Conservation (phyloP, 53 echinoderm and acorn worm genomes). For the Echinarachnius parma region DNA sequence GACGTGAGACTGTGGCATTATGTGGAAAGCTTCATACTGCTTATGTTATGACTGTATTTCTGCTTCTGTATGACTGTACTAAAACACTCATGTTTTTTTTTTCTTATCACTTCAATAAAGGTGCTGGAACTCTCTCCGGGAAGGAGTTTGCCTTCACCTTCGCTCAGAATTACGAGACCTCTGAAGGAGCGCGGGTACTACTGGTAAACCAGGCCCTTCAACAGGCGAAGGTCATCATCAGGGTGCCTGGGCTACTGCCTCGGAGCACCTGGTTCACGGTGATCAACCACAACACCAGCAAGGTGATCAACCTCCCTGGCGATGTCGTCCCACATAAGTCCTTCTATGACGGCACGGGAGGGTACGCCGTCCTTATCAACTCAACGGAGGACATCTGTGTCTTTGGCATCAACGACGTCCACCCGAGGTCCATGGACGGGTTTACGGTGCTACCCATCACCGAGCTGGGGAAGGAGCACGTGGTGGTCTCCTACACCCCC, state of each 20-base stretch:
- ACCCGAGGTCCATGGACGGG: conserved; percentile 71
- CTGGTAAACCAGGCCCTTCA: conserved; percentile 33
- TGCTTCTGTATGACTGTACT: no score
- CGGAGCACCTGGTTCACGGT: conserved; percentile 10
- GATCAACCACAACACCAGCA: conserved; percentile 2
- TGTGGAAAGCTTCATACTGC: no score
- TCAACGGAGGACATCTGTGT: conserved; percentile 50
- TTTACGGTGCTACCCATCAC: conserved; percentile 55
- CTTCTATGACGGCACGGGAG: conserved; percentile 27
- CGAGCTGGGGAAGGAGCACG: conserved; percentile 58
- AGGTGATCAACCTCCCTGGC: background rate
- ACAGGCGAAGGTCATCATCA: conserved; percentile 37
- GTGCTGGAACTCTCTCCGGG: conserved; percentile 37
- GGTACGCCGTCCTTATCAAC: conserved; percentile 35
- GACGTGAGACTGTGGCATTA: no score
- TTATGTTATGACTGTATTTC: no score
- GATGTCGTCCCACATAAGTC: conserved; percentile 39
- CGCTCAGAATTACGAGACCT: conserved; percentile 55
- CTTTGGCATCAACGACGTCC: conserved; percentile 60
- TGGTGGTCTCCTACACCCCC: conserved; percentile 51
- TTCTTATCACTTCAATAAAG: conserved; percentile 23
- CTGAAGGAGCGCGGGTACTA: conserved; percentile 12
- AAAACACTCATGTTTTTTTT: no score
- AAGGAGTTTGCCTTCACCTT: conserved; percentile 56
- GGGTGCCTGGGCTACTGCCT: conserved; percentile 11